phyloP scores from a whole-genome alignment of 92 coral and sea anemone species.

The Montipora capitata region DNA sequence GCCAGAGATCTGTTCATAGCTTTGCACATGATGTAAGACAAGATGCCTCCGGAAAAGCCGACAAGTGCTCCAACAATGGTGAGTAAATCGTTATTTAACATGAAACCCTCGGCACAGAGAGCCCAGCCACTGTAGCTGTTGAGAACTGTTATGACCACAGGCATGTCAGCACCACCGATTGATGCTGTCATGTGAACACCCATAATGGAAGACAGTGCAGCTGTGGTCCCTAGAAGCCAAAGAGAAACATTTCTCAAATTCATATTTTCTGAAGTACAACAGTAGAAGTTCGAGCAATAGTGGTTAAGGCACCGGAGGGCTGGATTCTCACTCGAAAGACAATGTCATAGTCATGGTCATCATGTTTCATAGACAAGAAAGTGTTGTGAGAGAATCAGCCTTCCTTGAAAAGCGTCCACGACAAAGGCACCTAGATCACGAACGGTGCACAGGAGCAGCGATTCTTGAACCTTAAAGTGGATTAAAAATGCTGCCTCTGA shows the following conservation, averaged over 20 bases:
- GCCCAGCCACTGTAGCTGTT: constrained; percentile 99
- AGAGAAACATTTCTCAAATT: not conserved
- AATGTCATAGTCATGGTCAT: too few species aligned
- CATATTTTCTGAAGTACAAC: too few species aligned
- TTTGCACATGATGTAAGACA: constrained; percentile 99
- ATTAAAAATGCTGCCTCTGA: too few species aligned
- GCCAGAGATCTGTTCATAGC: constrained; percentile 98
- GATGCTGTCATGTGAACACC: constrained; percentile 99
- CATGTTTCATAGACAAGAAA: too few species aligned
- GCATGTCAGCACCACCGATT: constrained; percentile 99
- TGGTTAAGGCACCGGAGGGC: too few species aligned
- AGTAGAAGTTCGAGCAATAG: too few species aligned
- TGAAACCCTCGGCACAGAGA: constrained; percentile 99
- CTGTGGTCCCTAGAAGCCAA: constrained; percentile 83
- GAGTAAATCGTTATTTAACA: constrained; percentile 96
- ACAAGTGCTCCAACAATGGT: constrained; percentile 99
- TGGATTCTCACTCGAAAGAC: too few species aligned
- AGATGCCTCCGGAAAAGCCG: constrained; percentile 99
- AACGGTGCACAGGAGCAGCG: too few species aligned
- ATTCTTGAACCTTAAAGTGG: too few species aligned
- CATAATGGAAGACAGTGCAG: constrained; percentile 94
- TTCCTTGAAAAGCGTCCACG: too few species aligned
- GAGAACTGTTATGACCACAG: constrained; percentile 97
- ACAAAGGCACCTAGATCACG: not conserved
- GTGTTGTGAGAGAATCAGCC: too few species aligned